Base-by-base conservation (phyloP, 1,140 invertebrate genomes). In the Scaptodrosophila lebanonensis region DNA sequence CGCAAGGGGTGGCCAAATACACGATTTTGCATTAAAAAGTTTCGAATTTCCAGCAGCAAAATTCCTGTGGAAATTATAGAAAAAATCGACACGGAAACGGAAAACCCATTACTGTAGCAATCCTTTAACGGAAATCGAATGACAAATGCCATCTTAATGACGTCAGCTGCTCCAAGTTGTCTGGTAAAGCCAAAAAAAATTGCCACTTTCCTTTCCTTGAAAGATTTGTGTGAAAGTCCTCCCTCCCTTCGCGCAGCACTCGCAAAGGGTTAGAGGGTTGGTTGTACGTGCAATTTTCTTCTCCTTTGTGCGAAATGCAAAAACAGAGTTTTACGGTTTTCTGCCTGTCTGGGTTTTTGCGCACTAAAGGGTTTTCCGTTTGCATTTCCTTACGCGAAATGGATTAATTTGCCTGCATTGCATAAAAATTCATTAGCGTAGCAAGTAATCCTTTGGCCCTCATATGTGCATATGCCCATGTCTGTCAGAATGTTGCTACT, bases 131-230 rank as follows among this genome's bases (percentile, higher is more conserved):
- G 54, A 79, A 70, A 54, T 82, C 68, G 44, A 63, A 54, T 79
- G 75, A 82, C 69, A 79, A 79, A 82, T 82, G 65, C 47, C 42
- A 39, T 48, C 53, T 63, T 79, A 79, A 79, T 79, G 69, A 75
- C 49, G 69, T 82, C 75, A 75, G 75, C 75, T 79, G 73, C 70
- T 57, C 56, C 29, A 57, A n/a, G n/a, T n/a, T n/a, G n/a, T n/a
- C n/a, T n/a, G n/a, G n/a, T n/a, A n/a, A n/a, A n/a, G n/a, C n/a
- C n/a, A n/a, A n/a, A n/a, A 9, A 54, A 66, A 56, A 42, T 40
- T 47, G 35, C 22, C 49, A 51, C 12, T 25, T 33, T 33, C 32
- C 8, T 33, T 4, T 33, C 2, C 32, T 9, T 2, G 18, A 39
- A 53, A 66, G 69, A 82, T 82, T 70, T 82, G 82, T 79, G 75